Percentiles rank a stretch among this genome's conserved stretches.
These are phyloP conservation scores for Neria commutata DNA, from an alignment of 2,888 invertebrate species.

Conservation along the genomic window DNA sequence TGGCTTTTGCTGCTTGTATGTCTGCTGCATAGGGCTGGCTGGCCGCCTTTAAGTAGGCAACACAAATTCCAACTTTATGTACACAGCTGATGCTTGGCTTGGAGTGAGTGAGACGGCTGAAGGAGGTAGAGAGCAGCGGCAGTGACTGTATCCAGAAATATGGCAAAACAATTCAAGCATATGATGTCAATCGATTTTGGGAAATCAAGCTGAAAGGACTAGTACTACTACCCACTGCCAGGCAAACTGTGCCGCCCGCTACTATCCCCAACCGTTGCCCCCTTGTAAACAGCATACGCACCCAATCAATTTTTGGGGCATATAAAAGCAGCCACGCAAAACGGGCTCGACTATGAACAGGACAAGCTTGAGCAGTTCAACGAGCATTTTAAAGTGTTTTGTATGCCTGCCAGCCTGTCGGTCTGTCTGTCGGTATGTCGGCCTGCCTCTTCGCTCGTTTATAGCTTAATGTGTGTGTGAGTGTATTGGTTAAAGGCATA, in stretches of 20 bases:
- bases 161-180: constrained; percentile 32
- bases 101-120: background rate
- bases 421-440: no score
- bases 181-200: constrained; percentile 44
- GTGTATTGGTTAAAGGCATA: no score
- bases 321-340: background rate
- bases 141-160: no score
- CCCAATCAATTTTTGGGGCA: no score
- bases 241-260: background rate
- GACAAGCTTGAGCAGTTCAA: background rate
- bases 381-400: no score
- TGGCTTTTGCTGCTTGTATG: constrained; percentile 8
- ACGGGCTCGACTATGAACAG: background rate
- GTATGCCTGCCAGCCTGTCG: no score
- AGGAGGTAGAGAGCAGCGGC: background rate
- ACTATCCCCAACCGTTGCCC: background rate
- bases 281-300: no score
- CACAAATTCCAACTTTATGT: constrained; percentile 41
- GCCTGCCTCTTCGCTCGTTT: no score
- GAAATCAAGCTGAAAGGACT: constrained; percentile 3
- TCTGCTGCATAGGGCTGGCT: no score
- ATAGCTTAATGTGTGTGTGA: no score
- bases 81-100: no score
- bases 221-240: background rate
- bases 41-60: constrained; percentile 34